Conservation (phyloP, 2,797 vertebrate genomes). For the Masticophis lateralis region DNA sequence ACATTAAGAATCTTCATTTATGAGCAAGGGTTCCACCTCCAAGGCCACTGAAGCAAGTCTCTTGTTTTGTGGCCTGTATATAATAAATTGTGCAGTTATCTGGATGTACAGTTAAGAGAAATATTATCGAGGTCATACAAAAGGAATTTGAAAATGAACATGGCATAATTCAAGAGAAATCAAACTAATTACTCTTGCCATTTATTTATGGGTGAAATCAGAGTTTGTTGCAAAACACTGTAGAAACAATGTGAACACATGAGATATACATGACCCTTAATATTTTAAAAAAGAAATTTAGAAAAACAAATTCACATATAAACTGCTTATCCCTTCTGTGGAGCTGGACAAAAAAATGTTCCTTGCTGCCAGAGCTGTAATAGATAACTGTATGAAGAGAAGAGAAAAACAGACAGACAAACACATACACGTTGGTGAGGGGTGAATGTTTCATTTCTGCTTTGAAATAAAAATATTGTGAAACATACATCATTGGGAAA, state of each 20-base stretch:
- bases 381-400: background rate
- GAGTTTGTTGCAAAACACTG: background rate
- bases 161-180: background rate
- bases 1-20: slow-evolving; percentile 54
- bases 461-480: background rate
- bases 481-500: background rate
- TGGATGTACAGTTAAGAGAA: slow-evolving; percentile 55
- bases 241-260: background rate
- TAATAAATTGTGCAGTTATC: slow-evolving; percentile 70
- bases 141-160: slow-evolving; percentile 7
- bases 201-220: background rate
- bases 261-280: background rate
- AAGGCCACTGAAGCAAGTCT: slow-evolving; percentile 20
- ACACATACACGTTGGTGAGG: background rate
- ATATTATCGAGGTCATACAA: slow-evolving; percentile 6
- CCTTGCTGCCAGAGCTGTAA: background rate
- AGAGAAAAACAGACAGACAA: background rate
- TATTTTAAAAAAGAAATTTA: background rate
- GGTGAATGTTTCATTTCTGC: background rate
- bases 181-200: background rate
- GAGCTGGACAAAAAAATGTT: background rate
- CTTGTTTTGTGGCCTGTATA: slow-evolving; percentile 58
- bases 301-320: background rate
- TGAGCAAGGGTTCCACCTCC: slow-evolving; percentile 70
- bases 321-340: background rate